Conservation (phyloP, 2,888 invertebrate species). For the Griposia aprilina region DNA sequence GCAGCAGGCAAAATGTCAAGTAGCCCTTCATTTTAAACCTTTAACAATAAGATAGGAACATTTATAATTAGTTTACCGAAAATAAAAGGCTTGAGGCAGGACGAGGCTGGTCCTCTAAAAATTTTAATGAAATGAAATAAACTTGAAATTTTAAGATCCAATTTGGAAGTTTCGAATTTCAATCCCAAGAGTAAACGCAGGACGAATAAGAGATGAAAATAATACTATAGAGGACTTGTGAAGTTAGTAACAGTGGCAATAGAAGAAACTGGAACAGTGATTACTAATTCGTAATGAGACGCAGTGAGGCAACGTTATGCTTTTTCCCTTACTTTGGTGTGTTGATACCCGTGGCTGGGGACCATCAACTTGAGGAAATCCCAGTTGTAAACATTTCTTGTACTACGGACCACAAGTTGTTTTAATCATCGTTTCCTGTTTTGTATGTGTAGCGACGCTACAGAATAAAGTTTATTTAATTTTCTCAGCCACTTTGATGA, state of each 20-base stretch:
- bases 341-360: conserved; percentile 34
- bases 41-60: conserved; percentile 42
- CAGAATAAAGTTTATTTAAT: neutral
- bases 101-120: conserved; percentile 47
- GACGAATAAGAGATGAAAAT: conserved; percentile 54
- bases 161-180: conserved; percentile 61
- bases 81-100: conserved; percentile 44
- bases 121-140: conserved; percentile 63
- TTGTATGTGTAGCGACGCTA: neutral
- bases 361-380: conserved; percentile 40
- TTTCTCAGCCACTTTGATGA: neutral
- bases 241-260: conserved; percentile 36
- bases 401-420: conserved; percentile 23
- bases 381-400: conserved; percentile 41
- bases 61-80: conserved; percentile 55
- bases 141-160: conserved; percentile 63
- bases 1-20: conserved; percentile 41
- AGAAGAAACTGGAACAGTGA: conserved; percentile 48
- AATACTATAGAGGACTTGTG: conserved; percentile 60
- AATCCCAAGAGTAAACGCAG: conserved; percentile 58
- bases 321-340: conserved; percentile 46
- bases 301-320: conserved; percentile 40
- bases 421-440: conserved; percentile 41
- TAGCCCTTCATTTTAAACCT: conserved; percentile 50
- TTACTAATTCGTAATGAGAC: conserved; percentile 58